Base-by-base conservation (phyloP, 2,888 invertebrate species). In the Euzophera pinguis region DNA sequence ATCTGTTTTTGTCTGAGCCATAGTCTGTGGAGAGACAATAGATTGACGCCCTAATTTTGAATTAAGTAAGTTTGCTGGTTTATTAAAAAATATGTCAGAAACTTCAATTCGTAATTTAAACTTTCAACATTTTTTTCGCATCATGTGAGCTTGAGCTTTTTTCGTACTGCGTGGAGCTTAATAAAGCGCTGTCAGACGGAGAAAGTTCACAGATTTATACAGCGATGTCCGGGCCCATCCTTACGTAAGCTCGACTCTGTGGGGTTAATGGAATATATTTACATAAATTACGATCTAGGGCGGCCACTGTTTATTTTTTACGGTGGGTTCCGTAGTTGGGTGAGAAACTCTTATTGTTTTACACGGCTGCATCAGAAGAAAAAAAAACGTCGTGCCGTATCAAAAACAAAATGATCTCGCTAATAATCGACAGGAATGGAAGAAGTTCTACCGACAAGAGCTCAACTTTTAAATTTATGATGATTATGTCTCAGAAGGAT, bases 191-290 rank as follows among this genome's bases (percentile, higher is more conserved):
- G 77, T 77, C 75, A 65, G 70, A 59, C 61, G 60, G 78, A 71
- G 78, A 79, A 79, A 79, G 78, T 75, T 56, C 50, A 56, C 71
- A 71, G 76, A 79, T 77, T 78, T 79, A 78, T 69, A 64, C 64
- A 54, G 69, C 63, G 62, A 63, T 60, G 65, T 50, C 60, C 55
- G 65, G 59, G 55, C 65, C 57, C 73, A 71, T 75, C 77, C 72
- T 78, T 76, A 72, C 63, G 67, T 68, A 75, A 78, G 56, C 50
- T 55, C 52, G 58, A 55, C 13, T 59, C 53, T 57, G 54, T 53
- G 56, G 52, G 60, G 66, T 66, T 75, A 73, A 76, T 75, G 75
- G 74, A 71, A 75, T 78, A 69, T 78, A 77, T 78, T 72, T 68
- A 67, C 67, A 69, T 71, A 69, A 65, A 66, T 64, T 60, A 58